These are phyloP conservation scores for Sapayoa aenigma DNA, from an alignment of 2,113 vertebrate species.

Conservation along the genomic window DNA sequence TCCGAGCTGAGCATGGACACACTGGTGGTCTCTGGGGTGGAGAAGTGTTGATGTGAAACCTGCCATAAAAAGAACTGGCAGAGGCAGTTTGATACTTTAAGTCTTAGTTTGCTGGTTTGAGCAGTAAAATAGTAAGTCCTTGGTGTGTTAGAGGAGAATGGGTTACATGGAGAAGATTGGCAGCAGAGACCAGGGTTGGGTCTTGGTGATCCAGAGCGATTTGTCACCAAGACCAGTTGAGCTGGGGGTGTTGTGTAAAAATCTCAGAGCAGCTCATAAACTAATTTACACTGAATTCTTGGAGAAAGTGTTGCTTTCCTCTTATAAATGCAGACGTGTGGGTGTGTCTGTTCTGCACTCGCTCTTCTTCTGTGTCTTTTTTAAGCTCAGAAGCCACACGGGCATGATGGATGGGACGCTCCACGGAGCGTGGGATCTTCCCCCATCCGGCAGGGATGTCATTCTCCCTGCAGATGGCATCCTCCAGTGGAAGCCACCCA, in stretches of 20 bases:
- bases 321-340: slow-evolving; percentile 33
- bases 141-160: background rate
- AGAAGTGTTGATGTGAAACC: background rate
- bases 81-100: background rate
- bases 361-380: background rate
- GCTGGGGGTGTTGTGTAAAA: background rate
- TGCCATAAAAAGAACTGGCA: background rate
- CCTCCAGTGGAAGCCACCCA: slow-evolving; percentile 36
- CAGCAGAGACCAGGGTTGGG: background rate
- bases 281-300: background rate
- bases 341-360: slow-evolving; percentile 10
- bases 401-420: background rate
- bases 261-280: background rate
- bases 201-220: fast-evolving
- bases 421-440: background rate
- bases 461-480: slow-evolving; percentile 8
- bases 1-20: fast-evolving
- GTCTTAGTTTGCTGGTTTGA: background rate
- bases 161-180: background rate
- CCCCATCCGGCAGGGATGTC: background rate
- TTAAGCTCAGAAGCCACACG: background rate
- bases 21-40: background rate
- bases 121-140: background rate
- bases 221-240: background rate
- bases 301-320: background rate